Evolutionary conservation across 2,888 invertebrate species (phyloP).

Genomic region (Alcis repandata): DNA sequence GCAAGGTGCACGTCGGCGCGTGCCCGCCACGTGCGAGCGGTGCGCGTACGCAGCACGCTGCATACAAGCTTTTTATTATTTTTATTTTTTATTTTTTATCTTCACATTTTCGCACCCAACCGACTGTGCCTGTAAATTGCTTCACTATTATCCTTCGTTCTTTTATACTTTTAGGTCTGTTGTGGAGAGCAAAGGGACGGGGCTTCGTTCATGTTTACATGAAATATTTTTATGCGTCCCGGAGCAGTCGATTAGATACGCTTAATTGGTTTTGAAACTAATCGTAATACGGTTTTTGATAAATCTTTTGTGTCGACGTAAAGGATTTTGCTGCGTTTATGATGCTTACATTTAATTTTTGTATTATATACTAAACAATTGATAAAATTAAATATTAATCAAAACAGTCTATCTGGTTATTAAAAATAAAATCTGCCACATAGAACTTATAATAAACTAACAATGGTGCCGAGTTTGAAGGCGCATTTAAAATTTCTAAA

Average conservation of each 20-base stretch:
- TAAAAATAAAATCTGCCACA: too few relatives aligned
- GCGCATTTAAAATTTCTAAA: too few relatives aligned
- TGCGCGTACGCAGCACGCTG: conserved; percentile 63
- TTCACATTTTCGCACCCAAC: conserved; percentile 58
- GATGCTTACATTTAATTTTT: too few relatives aligned
- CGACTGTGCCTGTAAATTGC: conserved; percentile 77
- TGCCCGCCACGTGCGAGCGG: conserved; percentile 67
- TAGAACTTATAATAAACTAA: too few relatives aligned
- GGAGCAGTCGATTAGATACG: conserved; percentile 50
- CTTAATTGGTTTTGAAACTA: conserved; percentile 49
- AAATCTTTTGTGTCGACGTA: background rate
- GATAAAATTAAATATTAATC: too few relatives aligned
- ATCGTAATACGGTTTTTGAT: background rate
- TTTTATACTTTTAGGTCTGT: conserved; percentile 15
- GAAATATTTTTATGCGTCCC: conserved; percentile 69
- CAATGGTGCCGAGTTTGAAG: too few relatives aligned
- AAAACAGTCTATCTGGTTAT: too few relatives aligned
- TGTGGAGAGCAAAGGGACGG: conserved; percentile 41
- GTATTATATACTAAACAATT: too few relatives aligned
- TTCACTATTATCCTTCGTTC: conserved; percentile 57
- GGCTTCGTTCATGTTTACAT: conserved; percentile 71
- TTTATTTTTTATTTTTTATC: conserved; percentile 49
- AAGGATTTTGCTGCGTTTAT: too few relatives aligned
- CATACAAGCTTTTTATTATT: too few relatives aligned
- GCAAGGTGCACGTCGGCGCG: conserved; percentile 77